A percentile compares a stretch with the other conserved stretches of the same genome.
phyloP scores from a whole-genome alignment of 2,888 invertebrate genomes.

The Mactromeris polynyma region DNA sequence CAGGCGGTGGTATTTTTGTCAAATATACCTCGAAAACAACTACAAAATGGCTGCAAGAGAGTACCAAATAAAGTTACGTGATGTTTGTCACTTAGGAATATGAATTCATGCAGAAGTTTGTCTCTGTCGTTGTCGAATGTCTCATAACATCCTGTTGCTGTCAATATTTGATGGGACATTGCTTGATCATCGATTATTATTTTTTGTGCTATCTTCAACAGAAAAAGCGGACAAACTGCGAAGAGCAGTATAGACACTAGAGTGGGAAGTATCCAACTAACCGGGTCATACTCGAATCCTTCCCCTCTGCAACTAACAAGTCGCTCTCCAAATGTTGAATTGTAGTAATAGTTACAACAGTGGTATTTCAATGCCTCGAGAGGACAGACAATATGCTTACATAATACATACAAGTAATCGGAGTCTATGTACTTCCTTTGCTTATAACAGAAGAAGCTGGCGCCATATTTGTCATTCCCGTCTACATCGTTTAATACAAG shows the following conservation, averaged over 20 bases:
- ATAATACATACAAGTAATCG: constrained; percentile 53
- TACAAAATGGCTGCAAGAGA: neutral
- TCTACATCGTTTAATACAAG: constrained; percentile 21
- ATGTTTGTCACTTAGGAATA: neutral
- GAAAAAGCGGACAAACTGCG: constrained; percentile 57
- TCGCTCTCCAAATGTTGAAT: neutral
- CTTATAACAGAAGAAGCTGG: constrained; percentile 69
- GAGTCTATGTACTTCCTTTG: constrained; percentile 56
- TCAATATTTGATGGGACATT: neutral
- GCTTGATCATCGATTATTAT: neutral
- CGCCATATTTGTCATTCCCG: constrained; percentile 52
- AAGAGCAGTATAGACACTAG: constrained; percentile 58
- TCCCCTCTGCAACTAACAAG: constrained; percentile 25
- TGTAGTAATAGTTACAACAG: constrained; percentile 60
- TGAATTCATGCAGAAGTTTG: neutral
- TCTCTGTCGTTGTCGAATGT: too few species aligned
- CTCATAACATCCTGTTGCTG: neutral
- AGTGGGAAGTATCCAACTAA: constrained; percentile 67
- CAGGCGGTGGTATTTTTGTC: neutral
- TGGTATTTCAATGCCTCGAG: constrained; percentile 59
- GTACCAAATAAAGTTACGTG: constrained; percentile 17
- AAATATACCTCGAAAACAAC: neutral
- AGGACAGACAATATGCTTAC: constrained; percentile 69
- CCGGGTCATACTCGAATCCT: constrained; percentile 32
- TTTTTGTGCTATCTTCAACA: constrained; percentile 26